Percentiles rank a stretch among this genome's conserved stretches.
Conservation (phyloP, 2,113 vertebrate species). For the Tursiops truncatus region DNA sequence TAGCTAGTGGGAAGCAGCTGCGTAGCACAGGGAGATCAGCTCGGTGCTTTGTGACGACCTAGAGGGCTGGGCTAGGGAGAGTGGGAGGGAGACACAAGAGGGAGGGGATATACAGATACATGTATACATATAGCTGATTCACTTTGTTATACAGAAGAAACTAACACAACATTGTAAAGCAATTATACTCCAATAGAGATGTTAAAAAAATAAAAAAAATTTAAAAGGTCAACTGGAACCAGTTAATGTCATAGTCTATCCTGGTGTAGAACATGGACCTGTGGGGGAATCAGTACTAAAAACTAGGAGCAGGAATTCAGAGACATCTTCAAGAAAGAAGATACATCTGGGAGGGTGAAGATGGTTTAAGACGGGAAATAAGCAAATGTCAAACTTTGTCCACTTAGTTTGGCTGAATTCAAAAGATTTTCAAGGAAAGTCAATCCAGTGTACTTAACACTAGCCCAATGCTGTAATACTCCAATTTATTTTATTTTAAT, state of each 20-base stretch:
- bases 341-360: not conserved
- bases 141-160: too few relatives aligned
- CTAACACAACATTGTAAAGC: too few relatives aligned
- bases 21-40: too few relatives aligned
- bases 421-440: not conserved
- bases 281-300: not conserved
- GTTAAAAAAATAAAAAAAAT: too few relatives aligned
- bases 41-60: too few relatives aligned
- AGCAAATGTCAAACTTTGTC: not conserved
- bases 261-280: not conserved
- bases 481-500: not conserved
- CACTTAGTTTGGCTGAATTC: not conserved
- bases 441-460: not conserved
- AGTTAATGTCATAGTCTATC: not conserved
- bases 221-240: not conserved
- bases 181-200: too few relatives aligned
- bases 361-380: not conserved
- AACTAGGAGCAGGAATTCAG: not conserved
- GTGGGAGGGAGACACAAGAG: too few relatives aligned
- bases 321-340: not conserved
- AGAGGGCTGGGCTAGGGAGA: too few relatives aligned
- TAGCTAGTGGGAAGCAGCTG: too few relatives aligned
- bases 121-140: too few relatives aligned
- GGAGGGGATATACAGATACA: too few relatives aligned
- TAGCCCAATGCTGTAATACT: not conserved